Evolutionary conservation across 1,140 invertebrate genomes (phyloP).

Genomic region (Phymastichus coffea): DNA sequence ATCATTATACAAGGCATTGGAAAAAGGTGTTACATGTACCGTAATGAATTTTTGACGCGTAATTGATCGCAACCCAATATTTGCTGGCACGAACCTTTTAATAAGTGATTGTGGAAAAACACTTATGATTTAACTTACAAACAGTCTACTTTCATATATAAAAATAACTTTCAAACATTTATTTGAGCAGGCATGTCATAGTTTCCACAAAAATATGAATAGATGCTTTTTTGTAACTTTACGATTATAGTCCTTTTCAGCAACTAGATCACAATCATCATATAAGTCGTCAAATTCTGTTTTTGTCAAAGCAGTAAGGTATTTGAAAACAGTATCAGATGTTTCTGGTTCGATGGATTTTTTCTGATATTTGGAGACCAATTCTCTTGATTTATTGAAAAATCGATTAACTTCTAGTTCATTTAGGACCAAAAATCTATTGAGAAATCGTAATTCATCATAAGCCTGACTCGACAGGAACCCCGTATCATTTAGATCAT

Average conservation of each 20-base stretch:
- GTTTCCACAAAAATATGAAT: constrained; percentile 11
- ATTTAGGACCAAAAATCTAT: constrained; percentile 2
- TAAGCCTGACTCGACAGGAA: not conserved
- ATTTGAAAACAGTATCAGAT: not conserved
- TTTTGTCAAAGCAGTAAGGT: not conserved
- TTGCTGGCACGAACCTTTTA: no score
- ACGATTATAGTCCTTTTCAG: not conserved
- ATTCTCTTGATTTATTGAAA: no score
- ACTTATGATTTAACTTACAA: no score
- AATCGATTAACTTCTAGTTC: not conserved
- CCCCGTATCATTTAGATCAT: constrained; percentile 15
- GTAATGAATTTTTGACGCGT: not conserved
- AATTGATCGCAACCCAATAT: constrained; percentile 1
- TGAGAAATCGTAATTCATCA: constrained; percentile 5
- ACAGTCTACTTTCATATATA: no score
- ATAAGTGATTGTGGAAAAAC: no score
- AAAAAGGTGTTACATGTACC: not conserved
- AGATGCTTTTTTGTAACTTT: constrained; percentile 10
- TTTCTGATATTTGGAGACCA: not conserved
- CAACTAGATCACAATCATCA: constrained; percentile 7
- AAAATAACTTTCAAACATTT: constrained; percentile 27
- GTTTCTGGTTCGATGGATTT: not conserved
- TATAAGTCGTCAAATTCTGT: constrained; percentile 12
- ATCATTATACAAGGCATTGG: constrained; percentile 9
- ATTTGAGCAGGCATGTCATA: no score